These are phyloP conservation scores for Ornithoptera alexandrae DNA, from an alignment of 2,888 invertebrate species.

Conservation along the genomic window DNA sequence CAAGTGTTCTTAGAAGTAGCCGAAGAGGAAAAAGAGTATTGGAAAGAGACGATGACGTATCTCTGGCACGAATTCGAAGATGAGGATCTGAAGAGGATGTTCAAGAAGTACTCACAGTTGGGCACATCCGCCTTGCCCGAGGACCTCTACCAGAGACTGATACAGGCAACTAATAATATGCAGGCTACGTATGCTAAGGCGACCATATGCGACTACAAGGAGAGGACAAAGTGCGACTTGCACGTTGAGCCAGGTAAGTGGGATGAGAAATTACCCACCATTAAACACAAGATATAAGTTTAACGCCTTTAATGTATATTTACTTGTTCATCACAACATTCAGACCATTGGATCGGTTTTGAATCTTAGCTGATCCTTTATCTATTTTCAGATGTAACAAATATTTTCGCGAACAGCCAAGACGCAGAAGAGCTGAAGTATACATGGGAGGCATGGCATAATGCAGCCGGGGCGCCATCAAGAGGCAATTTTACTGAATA, in stretches of 20 bases:
- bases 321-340: too few species aligned
- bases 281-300: too few species aligned
- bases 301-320: too few species aligned
- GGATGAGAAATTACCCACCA: background rate
- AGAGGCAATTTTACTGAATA: slow-evolving; percentile 83
- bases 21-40: slow-evolving; percentile 81
- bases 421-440: slow-evolving; percentile 88
- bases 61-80: slow-evolving; percentile 87
- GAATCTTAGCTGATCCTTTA: background rate
- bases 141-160: slow-evolving; percentile 81
- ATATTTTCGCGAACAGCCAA: slow-evolving; percentile 83
- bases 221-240: slow-evolving; percentile 83
- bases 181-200: slow-evolving; percentile 87
- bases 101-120: slow-evolving; percentile 84
- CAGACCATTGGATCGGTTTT: too few species aligned
- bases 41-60: slow-evolving; percentile 83
- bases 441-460: slow-evolving; percentile 90
- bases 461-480: slow-evolving; percentile 84
- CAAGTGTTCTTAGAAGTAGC: slow-evolving; percentile 62
- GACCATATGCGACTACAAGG: slow-evolving; percentile 85
- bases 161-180: slow-evolving; percentile 84
- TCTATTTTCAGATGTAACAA: slow-evolving; percentile 82
- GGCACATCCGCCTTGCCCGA: slow-evolving; percentile 88
- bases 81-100: slow-evolving; percentile 85
- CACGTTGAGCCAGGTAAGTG: slow-evolving; percentile 84